Evolutionary conservation across 1,140 invertebrate species (phyloP), one percentile per base, ranked within the genome.

Genomic region (Ips nitidus): DNA sequence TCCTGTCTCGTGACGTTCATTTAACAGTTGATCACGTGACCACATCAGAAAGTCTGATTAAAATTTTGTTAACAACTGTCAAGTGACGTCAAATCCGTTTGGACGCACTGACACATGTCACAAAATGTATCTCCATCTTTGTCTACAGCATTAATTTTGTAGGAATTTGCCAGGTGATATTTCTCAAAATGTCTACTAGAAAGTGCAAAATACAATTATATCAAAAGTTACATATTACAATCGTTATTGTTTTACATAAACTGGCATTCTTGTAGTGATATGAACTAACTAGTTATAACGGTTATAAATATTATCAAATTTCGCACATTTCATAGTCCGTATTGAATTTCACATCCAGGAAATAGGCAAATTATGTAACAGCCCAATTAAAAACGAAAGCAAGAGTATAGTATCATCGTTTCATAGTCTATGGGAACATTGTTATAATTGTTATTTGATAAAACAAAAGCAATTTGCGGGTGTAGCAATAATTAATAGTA

Each of bases 311-410:
- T 38, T 37, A 36, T 37, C 3, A n/a, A 37, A 36, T 37, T 56
- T n/a, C 7, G n/a, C 2, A 6, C 53, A 55, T 36, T 56, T 3
- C 38, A 2, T 36, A 36, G 7, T 37, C 7, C 0, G 7, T 36
- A 37, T 40, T 36, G 3, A 37, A 50, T 50, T 50, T 22, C 5
- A 47, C 47, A 4, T 36, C 53, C 53, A 56, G 53, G 53, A 56
- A 56, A 39, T 37, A 38, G 39, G 37, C n/a, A 56, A 56, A 37
- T 56, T 56, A 56, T 56, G 53, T 56, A 56, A 56, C 22, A 39
- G n/a, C 4, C n/a, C 38, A 56, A 56, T 56, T 56, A 56, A 37
- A 56, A 56, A 36, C 7, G 53, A 56, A 56, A 50, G 47, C 47
- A 22, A 22, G 22, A 50, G 45, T 50, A 50, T 7, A 56, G 38